Evolutionary conservation across 2,797 vertebrate genomes (phyloP).

Genomic region (Nannoperca obscura): DNA sequence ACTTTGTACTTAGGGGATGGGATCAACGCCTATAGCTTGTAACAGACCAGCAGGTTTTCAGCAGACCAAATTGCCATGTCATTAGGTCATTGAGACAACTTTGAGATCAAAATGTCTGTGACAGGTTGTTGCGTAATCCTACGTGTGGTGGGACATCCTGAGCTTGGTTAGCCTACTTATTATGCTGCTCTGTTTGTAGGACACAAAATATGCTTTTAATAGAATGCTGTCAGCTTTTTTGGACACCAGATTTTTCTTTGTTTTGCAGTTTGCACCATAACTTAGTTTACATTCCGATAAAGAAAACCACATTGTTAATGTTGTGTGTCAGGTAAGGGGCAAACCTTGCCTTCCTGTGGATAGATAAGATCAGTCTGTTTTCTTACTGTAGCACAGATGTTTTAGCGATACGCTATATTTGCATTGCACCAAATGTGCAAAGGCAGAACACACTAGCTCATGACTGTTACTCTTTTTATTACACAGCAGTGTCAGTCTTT

Average conservation of each 20-base stretch:
- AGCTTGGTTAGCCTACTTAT: constrained; percentile 44
- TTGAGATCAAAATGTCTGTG: constrained; percentile 30
- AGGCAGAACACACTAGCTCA: not conserved
- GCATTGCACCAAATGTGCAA: constrained; percentile 53
- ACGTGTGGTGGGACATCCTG: constrained; percentile 12
- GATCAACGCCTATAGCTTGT: constrained; percentile 4
- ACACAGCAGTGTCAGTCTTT: not conserved
- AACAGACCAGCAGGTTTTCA: constrained; percentile 11
- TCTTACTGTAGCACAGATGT: constrained; percentile 32
- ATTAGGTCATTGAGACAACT: constrained; percentile 18
- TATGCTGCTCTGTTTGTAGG: constrained; percentile 39
- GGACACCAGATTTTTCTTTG: not conserved
- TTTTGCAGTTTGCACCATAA: constrained; percentile 4
- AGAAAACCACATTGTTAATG: not conserved
- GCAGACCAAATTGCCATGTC: constrained; percentile 2
- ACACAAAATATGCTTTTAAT: constrained; percentile 43
- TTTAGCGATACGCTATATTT: constrained; percentile 17
- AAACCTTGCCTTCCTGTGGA: constrained; percentile 5
- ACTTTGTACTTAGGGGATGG: not conserved
- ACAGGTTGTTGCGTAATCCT: constrained; percentile 22
- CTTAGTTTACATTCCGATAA: not conserved
- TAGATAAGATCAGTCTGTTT: constrained; percentile 23
- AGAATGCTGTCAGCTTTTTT: constrained; percentile 31
- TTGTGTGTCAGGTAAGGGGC: not conserved
- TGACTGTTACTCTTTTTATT: constrained; percentile 5